Conservation (phyloP, 2,888 invertebrate genomes). For the Bruchidius siliquastri region DNA sequence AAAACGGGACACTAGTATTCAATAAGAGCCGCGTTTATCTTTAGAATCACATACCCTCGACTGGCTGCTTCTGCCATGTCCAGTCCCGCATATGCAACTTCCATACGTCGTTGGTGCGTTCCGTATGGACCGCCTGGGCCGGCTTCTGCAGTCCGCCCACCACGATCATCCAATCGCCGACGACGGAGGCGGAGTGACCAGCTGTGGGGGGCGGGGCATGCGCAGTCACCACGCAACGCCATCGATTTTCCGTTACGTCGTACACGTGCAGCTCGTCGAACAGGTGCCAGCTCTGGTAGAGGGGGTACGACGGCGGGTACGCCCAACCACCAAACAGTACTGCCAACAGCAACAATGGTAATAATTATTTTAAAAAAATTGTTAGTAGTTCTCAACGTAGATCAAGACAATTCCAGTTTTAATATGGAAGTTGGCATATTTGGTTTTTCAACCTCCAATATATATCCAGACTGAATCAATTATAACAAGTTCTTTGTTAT, state of each 20-base stretch:
- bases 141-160: slow-evolving; percentile 54
- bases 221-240: slow-evolving; percentile 62
- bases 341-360: slow-evolving; percentile 20
- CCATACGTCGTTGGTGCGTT: slow-evolving; percentile 80
- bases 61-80: slow-evolving; percentile 73
- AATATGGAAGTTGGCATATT: too few species aligned
- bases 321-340: slow-evolving; percentile 92
- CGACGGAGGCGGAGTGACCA: slow-evolving; percentile 88
- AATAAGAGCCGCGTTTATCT: too few species aligned
- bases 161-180: slow-evolving; percentile 76
- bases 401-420: too few species aligned
- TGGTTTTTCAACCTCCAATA: too few species aligned
- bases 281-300: slow-evolving; percentile 79
- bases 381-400: too few species aligned
- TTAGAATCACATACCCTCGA: slow-evolving; percentile 37
- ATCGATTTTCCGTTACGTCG: slow-evolving; percentile 73
- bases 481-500: too few species aligned
- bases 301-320: slow-evolving; percentile 80
- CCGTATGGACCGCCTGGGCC: slow-evolving; percentile 42
- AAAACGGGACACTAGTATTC: too few species aligned
- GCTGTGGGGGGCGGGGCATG: slow-evolving; percentile 76
- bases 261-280: slow-evolving; percentile 91
- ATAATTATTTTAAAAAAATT: too few species aligned
- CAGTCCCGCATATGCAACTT: slow-evolving; percentile 73
- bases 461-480: too few species aligned